A percentile compares a stretch with the other conserved stretches of the same genome.
These are phyloP conservation scores for Amphipyra tragopoginis DNA, from an alignment of 2,888 invertebrate species.

Conservation along the genomic window DNA sequence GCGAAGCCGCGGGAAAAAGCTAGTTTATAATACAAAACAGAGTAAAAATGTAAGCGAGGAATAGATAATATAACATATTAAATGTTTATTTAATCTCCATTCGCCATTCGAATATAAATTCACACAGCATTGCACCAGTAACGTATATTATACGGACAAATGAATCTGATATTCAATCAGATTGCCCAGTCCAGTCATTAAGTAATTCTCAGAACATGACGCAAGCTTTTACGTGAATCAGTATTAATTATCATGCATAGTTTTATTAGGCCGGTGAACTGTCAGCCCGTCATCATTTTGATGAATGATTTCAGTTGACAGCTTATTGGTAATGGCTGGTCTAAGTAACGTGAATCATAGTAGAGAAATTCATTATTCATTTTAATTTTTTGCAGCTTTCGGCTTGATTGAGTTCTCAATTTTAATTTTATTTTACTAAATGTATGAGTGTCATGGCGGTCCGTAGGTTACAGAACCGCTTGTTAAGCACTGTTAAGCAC, in stretches of 20 bases:
- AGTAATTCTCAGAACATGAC: constrained; percentile 46
- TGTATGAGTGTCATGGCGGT: too few species aligned
- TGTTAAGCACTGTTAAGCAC: too few species aligned
- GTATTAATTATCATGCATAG: constrained; percentile 65
- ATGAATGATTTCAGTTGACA: constrained; percentile 72
- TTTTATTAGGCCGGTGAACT: constrained; percentile 54
- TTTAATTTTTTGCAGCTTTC: constrained; percentile 19
- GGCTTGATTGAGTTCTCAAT: constrained; percentile 4
- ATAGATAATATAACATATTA: too few species aligned
- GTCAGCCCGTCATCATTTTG: constrained; percentile 66
- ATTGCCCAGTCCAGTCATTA: constrained; percentile 37
- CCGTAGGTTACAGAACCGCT: too few species aligned
- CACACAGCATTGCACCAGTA: too few species aligned
- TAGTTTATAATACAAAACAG: too few species aligned
- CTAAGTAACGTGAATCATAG: constrained; percentile 58
- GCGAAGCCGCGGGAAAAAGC: too few species aligned
- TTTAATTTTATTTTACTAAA: too few species aligned
- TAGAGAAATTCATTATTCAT: too few species aligned
- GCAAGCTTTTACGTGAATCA: constrained; percentile 59
- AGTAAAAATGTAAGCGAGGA: too few species aligned
- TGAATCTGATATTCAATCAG: constrained; percentile 17
- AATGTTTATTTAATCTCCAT: too few species aligned
- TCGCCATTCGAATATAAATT: too few species aligned
- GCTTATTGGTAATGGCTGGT: constrained; percentile 59
- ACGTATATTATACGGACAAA: constrained; percentile 4